Evolutionary conservation across 2,888 invertebrate genomes (phyloP), one percentile per base, ranked within the genome.

Genomic region (Dichetophora obliterata): DNA sequence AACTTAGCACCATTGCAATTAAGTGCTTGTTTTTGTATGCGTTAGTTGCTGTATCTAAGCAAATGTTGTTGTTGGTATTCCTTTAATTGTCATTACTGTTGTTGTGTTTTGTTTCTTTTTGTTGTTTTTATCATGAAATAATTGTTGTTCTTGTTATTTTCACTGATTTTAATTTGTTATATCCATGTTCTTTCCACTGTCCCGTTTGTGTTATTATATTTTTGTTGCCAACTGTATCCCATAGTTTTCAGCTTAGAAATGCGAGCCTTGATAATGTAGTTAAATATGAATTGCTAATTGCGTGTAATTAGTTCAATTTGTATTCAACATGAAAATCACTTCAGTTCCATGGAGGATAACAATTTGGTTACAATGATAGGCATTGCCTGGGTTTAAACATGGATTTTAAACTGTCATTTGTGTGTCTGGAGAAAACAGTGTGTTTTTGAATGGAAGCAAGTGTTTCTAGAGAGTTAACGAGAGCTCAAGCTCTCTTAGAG

Each of bases 321-420:
- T 75, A 75, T 77, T 77, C 71, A 75, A 75, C 75, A 75, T 75
- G 75, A 77, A 77, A 77, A 75, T 77, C 77, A 77, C 75, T 75
- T 77, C 75, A 77, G 70, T 75, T 63, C 77, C 77, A 43, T 48
- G 43, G 77, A 65, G 75, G 70, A 50, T 77, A 74, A 43, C 24
- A 59, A 8, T 22, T 59, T 1, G 6, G n/a, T 9, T 14, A 2
- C n/a, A 59, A 43, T 43, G 14, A 43, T 43, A 43, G 14, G 43
- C 43, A 43, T 2, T 11, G 43, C 11, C 43, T 43, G 11, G 11
- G 14, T 43, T 43, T 43, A 14, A 43, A 43, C 43, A 43, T 11
- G 11, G 43, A 43, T 43, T 43, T 43, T 43, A 43, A 43, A 43
- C 43, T 43, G 43, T 11, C 43, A 43, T 43, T 43, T 43, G 43